Evolutionary conservation across 2,888 invertebrate genomes (phyloP), one percentile per base, ranked within the genome.

Genomic region (Hedya salicella): DNA sequence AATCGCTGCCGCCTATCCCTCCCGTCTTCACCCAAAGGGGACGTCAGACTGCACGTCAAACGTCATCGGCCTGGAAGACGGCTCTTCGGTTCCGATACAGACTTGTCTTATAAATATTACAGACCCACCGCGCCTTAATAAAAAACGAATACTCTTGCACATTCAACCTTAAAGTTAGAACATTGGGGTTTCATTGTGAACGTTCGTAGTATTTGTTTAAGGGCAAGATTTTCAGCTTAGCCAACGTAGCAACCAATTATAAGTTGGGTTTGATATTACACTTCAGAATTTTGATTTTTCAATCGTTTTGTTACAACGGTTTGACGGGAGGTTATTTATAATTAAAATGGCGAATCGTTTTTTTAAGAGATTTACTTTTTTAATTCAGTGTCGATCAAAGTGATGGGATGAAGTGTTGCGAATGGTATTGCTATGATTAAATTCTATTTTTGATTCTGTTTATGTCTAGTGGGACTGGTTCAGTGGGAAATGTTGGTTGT

Each of bases 41-140:
- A 85, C 81, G 91, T 91, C 91, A 88, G 91, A 88, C 84, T 84
- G 80, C 83, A 86, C 91, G 88, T 92, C 92, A 91, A 91, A 91
- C 91, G 90, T 91, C 92, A 92, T 91, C 89, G 89, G 87, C 77
- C 78, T 87, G 86, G 86, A 89, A 91, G 90, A 91, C 87, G 75
- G 90, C 85, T 83, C 87, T 86, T 87, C 86, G 89, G 89, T 88
- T 88, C 81, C 89, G 89, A 89, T 91, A 89, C 83, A 85, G 76
- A 82, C 83, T 72, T 84, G 83, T 85, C 88, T 90, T 91, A 90
- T 91, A 90, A 90, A 91, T 89, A 90, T 84, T 86, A 86, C 82
- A 82, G 71, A 75, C 77, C 81, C 73, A 78, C 79, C 74, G 77
- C 71, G 77, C 75, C 86, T 83, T 87, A 82, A 79, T 76, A 71